Percentiles rank a stretch among this genome's conserved stretches.
phyloP scores from a whole-genome alignment of 2,888 invertebrate genomes.

The Habroteleia sp. region DNA sequence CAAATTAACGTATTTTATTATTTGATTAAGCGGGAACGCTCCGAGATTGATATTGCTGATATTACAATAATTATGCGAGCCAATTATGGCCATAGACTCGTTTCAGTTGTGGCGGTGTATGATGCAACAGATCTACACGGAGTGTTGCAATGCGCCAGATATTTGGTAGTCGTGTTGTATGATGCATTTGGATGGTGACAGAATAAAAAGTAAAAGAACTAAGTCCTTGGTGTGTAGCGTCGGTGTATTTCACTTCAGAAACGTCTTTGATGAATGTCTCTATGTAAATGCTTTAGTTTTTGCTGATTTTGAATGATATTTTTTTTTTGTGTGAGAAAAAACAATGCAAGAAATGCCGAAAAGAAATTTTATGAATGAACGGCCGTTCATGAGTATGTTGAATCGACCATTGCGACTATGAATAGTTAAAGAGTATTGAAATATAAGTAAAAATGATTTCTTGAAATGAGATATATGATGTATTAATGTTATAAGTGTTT shows the following conservation, averaged over 20 bases:
- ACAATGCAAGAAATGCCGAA: too few relatives aligned
- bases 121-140: conserved; percentile 11
- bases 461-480: too few relatives aligned
- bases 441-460: too few relatives aligned
- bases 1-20: conserved; percentile 57
- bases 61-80: conserved; percentile 23
- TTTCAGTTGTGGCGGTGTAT: background rate
- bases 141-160: conserved; percentile 13
- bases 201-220: conserved; percentile 32
- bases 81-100: conserved; percentile 18
- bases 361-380: too few relatives aligned
- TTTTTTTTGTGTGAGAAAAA: too few relatives aligned
- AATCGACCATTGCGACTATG: too few relatives aligned
- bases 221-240: conserved; percentile 18
- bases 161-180: conserved; percentile 29
- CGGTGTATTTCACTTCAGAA: background rate
- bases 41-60: conserved; percentile 36
- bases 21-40: conserved; percentile 28
- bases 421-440: too few relatives aligned
- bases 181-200: conserved; percentile 30
- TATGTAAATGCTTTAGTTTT: conserved; percentile 8
- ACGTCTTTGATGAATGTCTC: background rate
- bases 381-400: too few relatives aligned
- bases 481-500: too few relatives aligned
- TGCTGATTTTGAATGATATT: conserved; percentile 13